phyloP scores from a whole-genome alignment of 35 echinoderm and acorn worm species.

The Ophiothrix spiculata region DNA sequence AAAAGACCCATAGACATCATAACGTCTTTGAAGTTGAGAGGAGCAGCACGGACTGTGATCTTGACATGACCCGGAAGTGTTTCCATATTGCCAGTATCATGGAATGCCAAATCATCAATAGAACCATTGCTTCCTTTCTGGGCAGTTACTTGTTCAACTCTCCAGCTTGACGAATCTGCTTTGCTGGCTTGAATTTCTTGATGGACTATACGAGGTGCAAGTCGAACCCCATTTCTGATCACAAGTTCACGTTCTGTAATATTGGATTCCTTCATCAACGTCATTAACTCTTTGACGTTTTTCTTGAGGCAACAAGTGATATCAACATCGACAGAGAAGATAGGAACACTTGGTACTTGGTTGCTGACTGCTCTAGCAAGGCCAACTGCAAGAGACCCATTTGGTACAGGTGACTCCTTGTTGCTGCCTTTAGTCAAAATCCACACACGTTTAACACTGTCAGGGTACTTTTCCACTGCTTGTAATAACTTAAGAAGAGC shows the following conservation, averaged over 20 bases:
- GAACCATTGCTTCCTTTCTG: conserved; percentile 5
- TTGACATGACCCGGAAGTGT: conserved; percentile 40
- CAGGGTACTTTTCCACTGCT: conserved; percentile 25
- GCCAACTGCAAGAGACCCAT: conserved; percentile 16
- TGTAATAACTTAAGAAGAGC: conserved; percentile 20
- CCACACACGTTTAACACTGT: conserved; percentile 25
- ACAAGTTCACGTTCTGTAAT: conserved; percentile 5
- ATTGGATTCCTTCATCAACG: neutral
- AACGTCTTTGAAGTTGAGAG: conserved; percentile 56
- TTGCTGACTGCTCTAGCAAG: conserved; percentile 25
- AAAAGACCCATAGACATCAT: conserved; percentile 26
- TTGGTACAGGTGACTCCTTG: neutral
- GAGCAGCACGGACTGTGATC: conserved; percentile 54
- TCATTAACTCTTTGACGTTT: conserved; percentile 22
- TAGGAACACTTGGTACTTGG: conserved; percentile 25
- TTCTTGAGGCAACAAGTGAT: neutral
- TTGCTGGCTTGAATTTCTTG: conserved; percentile 19
- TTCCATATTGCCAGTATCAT: conserved; percentile 10
- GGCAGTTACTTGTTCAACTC: conserved; percentile 15
- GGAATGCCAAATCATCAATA: conserved; percentile 53
- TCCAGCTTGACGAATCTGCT: conserved; percentile 1
- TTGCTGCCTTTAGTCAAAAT: conserved; percentile 26
- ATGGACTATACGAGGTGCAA: conserved; percentile 13
- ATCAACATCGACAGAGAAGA: conserved; percentile 20
- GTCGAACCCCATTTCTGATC: conserved; percentile 6